A percentile compares a stretch with the other conserved stretches of the same genome.
Evolutionary conservation across 2,888 invertebrate species (phyloP).

Genomic region (Lasioglossum vierecki): DNA sequence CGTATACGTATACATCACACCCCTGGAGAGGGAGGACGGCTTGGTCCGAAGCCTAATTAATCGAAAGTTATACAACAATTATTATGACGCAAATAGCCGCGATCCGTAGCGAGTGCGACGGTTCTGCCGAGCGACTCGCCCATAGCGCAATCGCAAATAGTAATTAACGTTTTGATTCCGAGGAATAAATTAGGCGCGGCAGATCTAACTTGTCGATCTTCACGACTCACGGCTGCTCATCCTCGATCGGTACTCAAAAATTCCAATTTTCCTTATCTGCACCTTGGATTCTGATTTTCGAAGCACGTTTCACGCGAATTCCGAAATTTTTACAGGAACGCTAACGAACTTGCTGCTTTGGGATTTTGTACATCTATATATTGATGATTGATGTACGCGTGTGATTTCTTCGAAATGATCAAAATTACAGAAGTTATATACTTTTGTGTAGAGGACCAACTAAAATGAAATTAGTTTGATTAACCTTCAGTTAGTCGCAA

Average conservation of each 20-base stretch:
- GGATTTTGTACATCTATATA: too few species aligned
- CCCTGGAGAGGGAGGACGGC: constrained; percentile 22
- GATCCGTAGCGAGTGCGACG: constrained; percentile 58
- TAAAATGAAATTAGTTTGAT: too few species aligned
- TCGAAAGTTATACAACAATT: constrained; percentile 72
- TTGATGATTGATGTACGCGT: too few species aligned
- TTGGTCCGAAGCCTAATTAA: constrained; percentile 65
- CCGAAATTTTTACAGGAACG: background rate
- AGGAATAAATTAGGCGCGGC: constrained; percentile 7
- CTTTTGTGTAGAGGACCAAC: too few species aligned
- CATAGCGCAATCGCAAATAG: constrained; percentile 42
- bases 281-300: background rate
- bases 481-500: too few species aligned
- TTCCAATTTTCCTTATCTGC: background rate
- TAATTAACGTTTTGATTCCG: constrained; percentile 28
- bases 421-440: background rate
- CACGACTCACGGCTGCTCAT: background rate
- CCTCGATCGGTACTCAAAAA: background rate
- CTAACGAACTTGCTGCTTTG: background rate
- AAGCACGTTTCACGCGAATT: background rate
- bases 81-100: constrained; percentile 64
- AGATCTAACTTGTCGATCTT: background rate
- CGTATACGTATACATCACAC: background rate
- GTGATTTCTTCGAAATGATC: background rate
- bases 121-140: constrained; percentile 40